These are phyloP conservation scores for Drosophila lacertosa DNA, from an alignment of 1,140 invertebrate species.

Conservation along the genomic window DNA sequence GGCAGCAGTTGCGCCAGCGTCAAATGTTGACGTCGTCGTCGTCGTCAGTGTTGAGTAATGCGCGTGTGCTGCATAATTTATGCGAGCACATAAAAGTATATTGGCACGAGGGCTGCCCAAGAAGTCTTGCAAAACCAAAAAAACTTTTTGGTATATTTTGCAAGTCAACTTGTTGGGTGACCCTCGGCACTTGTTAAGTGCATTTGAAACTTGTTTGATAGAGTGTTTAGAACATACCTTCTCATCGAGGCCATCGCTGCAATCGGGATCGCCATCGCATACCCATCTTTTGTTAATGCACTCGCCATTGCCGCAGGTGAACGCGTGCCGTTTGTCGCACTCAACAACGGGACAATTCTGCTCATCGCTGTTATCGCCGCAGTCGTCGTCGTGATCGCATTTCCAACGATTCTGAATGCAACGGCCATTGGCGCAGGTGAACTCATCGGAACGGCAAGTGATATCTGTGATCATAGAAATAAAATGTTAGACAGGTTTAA, in stretches of 20 bases:
- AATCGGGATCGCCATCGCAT: constrained; percentile 94
- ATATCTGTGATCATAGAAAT: constrained; percentile 87
- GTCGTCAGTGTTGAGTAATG: constrained; percentile 76
- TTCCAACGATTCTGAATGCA: constrained; percentile 94
- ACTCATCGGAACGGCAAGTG: constrained; percentile 94
- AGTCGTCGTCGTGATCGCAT: constrained; percentile 95
- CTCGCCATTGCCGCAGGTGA: constrained; percentile 87
- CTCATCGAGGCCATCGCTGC: constrained; percentile 91
- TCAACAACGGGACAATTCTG: constrained; percentile 87
- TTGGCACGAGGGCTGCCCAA: constrained; percentile 33
- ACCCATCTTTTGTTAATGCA: constrained; percentile 90
- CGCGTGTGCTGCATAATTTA: constrained; percentile 76
- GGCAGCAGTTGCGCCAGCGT: constrained; percentile 59
- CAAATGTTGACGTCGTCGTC: constrained; percentile 45
- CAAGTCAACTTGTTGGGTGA: background rate
- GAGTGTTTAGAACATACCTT: constrained; percentile 84
- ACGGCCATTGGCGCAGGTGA: constrained; percentile 94
- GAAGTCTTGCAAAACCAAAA: background rate
- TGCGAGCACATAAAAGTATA: constrained; percentile 51
- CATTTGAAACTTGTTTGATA: constrained; percentile 15
- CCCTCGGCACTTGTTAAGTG: constrained; percentile 3
- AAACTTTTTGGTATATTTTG: too few relatives aligned
- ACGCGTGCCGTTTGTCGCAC: constrained; percentile 87
- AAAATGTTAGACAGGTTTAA: constrained; percentile 10
- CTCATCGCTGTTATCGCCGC: constrained; percentile 92